These are phyloP conservation scores for Thermophis baileyi DNA, from an alignment of 2,113 vertebrate genomes.

Conservation along the genomic window DNA sequence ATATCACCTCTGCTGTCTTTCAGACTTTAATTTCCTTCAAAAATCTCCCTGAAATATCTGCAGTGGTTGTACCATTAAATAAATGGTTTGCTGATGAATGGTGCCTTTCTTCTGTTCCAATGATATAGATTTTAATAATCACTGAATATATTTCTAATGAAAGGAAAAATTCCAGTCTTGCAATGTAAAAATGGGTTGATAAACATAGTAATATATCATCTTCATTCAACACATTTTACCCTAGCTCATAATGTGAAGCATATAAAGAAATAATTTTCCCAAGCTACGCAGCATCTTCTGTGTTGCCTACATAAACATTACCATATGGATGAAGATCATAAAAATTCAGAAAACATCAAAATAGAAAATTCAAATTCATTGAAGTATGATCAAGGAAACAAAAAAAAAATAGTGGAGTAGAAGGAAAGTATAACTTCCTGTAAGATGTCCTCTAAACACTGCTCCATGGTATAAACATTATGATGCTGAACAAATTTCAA, in stretches of 20 bases:
- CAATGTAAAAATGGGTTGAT: slow-evolving; percentile 40
- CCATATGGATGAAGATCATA: slow-evolving; percentile 22
- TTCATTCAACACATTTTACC: slow-evolving; percentile 28
- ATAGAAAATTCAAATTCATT: not conserved
- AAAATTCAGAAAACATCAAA: slow-evolving; percentile 21
- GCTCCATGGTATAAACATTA: not conserved
- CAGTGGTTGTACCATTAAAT: not conserved
- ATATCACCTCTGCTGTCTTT: not conserved
- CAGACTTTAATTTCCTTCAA: not conserved
- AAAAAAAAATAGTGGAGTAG: not conserved
- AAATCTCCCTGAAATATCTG: not conserved
- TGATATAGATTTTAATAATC: slow-evolving; percentile 37
- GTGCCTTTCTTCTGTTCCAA: slow-evolving; percentile 11
- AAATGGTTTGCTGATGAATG: not conserved
- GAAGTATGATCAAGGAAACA: not conserved
- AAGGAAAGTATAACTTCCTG: not conserved
- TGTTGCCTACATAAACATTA: not conserved
- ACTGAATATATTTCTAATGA: slow-evolving; percentile 38
- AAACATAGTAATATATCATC: slow-evolving; percentile 30
- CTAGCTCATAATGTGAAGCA: slow-evolving; percentile 40
- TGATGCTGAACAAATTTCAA: not conserved
- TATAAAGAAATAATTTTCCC: slow-evolving; percentile 35
- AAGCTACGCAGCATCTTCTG: slow-evolving; percentile 18
- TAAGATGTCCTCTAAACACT: slow-evolving; percentile 6
- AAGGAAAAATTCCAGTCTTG: slow-evolving; percentile 27